phyloP scores from a whole-genome alignment of 2,113 vertebrate genomes.

The Nicator chloris region DNA sequence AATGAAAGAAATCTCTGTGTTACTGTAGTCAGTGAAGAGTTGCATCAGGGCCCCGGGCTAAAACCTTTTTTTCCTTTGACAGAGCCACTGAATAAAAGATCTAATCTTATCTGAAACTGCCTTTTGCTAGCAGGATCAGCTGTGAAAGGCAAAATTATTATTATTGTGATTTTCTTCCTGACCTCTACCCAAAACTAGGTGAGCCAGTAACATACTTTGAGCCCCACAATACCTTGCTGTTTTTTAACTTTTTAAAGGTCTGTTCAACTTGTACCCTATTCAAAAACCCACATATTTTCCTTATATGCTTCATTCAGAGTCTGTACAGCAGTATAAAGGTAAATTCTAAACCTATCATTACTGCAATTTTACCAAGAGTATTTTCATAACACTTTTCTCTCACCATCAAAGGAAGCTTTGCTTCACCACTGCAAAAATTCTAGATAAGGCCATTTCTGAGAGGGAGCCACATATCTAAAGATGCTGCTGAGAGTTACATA shows the following conservation, averaged over 20 bases:
- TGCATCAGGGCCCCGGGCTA: not conserved
- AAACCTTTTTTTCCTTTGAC: not conserved
- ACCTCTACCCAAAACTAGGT: not conserved
- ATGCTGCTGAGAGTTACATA: not conserved
- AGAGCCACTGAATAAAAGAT: not conserved
- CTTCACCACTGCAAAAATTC: not conserved
- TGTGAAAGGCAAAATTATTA: not conserved
- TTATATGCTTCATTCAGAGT: not conserved
- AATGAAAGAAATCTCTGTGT: not conserved
- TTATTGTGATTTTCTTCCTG: not conserved
- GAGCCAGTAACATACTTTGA: not conserved
- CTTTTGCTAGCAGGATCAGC: not conserved
- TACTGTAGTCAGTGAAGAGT: not conserved
- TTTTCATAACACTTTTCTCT: not conserved
- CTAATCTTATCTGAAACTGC: not conserved
- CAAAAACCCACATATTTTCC: not conserved
- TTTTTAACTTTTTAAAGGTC: not conserved
- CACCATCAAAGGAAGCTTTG: not conserved
- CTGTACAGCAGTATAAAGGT: not conserved
- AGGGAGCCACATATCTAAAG: not conserved
- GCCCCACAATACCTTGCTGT: rapidly evolving
- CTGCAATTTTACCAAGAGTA: not conserved
- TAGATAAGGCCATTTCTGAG: not conserved
- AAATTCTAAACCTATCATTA: not conserved
- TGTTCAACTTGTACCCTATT: not conserved